Percentiles rank a stretch among this genome's conserved stretches.
Evolutionary conservation across 37 sponge, comb jelly and placozoan species (phyloP).

Genomic region (Tethya wilhelma): DNA sequence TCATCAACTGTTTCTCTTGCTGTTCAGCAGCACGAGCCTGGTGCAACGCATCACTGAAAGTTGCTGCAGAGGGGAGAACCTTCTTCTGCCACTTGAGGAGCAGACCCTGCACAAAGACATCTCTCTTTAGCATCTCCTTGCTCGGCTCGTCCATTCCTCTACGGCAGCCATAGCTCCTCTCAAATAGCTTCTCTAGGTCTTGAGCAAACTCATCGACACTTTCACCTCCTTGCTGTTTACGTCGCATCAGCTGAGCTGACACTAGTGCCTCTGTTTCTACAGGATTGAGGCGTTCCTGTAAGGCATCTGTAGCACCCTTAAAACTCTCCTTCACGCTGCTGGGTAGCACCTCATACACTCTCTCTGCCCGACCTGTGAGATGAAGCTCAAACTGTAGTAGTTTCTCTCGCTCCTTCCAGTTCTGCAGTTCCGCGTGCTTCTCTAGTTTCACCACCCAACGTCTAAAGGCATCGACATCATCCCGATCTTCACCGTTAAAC

Average conservation of each 20-base stretch:
- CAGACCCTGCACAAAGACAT: slow-evolving; percentile 32
- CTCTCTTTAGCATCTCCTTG: slow-evolving; percentile 44
- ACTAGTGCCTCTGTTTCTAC: slow-evolving; percentile 17
- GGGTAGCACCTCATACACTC: slow-evolving; percentile 28
- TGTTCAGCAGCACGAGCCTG: slow-evolving; percentile 31
- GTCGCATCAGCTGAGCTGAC: slow-evolving; percentile 24
- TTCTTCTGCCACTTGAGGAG: slow-evolving; percentile 46
- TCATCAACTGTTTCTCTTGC: slow-evolving; percentile 26
- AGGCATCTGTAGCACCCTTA: not conserved
- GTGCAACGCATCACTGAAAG: slow-evolving; percentile 34
- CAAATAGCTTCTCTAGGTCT: slow-evolving; percentile 41
- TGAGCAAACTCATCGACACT: slow-evolving; percentile 6
- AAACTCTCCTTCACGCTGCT: not conserved
- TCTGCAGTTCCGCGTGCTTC: slow-evolving; percentile 19
- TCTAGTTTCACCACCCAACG: slow-evolving; percentile 7
- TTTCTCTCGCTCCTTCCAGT: slow-evolving; percentile 37
- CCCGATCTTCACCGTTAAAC: slow-evolving; percentile 2
- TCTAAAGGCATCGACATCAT: slow-evolving; percentile 4
- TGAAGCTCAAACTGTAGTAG: slow-evolving; percentile 41
- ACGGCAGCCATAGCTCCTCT: slow-evolving; percentile 33
- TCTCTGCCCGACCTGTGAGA: slow-evolving; percentile 12
- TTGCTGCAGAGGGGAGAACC: slow-evolving; percentile 26
- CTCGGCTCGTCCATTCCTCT: slow-evolving; percentile 23
- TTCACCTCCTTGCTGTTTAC: slow-evolving; percentile 13
- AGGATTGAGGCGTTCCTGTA: slow-evolving; percentile 16